A percentile compares a stretch with the other conserved stretches of the same genome.
Conservation (phyloP, 2,888 invertebrate species). For the Xiphydria camelus region DNA sequence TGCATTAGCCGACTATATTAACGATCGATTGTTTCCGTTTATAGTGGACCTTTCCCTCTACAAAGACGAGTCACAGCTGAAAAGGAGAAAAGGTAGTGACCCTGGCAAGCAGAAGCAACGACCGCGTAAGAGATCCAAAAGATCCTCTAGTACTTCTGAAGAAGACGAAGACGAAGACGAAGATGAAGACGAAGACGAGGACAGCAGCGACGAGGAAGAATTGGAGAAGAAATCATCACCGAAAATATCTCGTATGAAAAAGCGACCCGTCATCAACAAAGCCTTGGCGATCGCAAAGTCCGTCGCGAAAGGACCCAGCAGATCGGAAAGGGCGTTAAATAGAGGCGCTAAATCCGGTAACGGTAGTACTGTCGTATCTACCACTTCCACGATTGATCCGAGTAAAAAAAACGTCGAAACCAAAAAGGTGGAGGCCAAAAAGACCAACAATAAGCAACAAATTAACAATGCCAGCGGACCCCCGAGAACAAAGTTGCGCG, state of each 20-base stretch:
- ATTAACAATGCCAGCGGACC: constrained; percentile 35
- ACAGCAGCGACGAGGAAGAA: constrained; percentile 41
- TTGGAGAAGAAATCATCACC: constrained; percentile 33
- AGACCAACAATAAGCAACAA: constrained; percentile 29
- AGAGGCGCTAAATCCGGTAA: constrained; percentile 31
- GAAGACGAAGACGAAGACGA: constrained; percentile 36
- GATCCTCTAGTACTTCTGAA: constrained; percentile 37
- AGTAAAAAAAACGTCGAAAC: constrained; percentile 40
- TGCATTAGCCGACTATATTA: no score
- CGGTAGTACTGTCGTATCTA: constrained; percentile 21
- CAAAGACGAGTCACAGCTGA: constrained; percentile 81
- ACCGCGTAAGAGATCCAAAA: constrained; percentile 44
- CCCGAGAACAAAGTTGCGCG: constrained; percentile 44
- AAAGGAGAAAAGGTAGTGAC: constrained; percentile 60
- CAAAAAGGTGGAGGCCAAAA: constrained; percentile 41
- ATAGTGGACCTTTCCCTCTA: constrained; percentile 82
- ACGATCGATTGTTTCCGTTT: no score
- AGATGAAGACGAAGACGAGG: constrained; percentile 41
- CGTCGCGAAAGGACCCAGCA: constrained; percentile 49
- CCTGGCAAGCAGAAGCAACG: constrained; percentile 56
- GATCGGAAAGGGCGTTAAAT: constrained; percentile 52
- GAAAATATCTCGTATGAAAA: constrained; percentile 35
- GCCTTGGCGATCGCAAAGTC: constrained; percentile 45
- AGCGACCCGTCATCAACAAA: constrained; percentile 36
- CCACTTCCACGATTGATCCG: constrained; percentile 20